phyloP scores from a whole-genome alignment of 1,140 invertebrate species.

The Calephelis nemesis region DNA sequence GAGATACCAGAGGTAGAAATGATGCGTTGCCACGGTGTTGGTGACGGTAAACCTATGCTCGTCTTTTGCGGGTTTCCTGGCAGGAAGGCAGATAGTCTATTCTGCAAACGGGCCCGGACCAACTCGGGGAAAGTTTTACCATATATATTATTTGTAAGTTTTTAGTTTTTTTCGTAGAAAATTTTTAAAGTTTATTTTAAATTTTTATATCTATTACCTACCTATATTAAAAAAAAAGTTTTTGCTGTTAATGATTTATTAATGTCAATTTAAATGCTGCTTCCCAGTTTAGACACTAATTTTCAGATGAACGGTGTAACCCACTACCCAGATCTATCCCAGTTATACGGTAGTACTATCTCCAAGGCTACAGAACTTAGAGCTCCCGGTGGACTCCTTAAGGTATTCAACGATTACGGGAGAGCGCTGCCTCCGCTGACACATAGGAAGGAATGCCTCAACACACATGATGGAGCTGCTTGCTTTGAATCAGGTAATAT shows the following conservation, averaged over 20 bases:
- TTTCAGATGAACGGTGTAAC: constrained; percentile 87
- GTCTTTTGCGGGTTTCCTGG: no score
- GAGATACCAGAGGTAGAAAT: no score
- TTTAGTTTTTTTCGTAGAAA: background rate
- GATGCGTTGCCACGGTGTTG: no score
- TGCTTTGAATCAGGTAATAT: constrained; percentile 80
- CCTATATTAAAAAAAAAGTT: no score
- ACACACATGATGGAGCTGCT: constrained; percentile 76
- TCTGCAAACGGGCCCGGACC: no score
- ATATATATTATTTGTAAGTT: background rate
- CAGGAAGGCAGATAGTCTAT: no score
- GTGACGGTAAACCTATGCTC: no score
- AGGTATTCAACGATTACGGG: constrained; percentile 81
- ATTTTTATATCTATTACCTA: no score
- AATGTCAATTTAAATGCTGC: no score
- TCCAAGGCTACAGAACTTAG: constrained; percentile 78
- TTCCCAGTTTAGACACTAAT: background rate
- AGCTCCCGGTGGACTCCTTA: constrained; percentile 79
- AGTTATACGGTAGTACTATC: constrained; percentile 85
- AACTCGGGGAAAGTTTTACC: no score
- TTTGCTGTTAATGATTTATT: no score
- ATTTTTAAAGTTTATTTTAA: background rate
- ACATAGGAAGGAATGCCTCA: constrained; percentile 78
- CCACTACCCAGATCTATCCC: constrained; percentile 86
- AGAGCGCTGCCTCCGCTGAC: constrained; percentile 81